Conservation (phyloP, 64 coral and sea anemone genomes). For the Astreopora myriophthalma region DNA sequence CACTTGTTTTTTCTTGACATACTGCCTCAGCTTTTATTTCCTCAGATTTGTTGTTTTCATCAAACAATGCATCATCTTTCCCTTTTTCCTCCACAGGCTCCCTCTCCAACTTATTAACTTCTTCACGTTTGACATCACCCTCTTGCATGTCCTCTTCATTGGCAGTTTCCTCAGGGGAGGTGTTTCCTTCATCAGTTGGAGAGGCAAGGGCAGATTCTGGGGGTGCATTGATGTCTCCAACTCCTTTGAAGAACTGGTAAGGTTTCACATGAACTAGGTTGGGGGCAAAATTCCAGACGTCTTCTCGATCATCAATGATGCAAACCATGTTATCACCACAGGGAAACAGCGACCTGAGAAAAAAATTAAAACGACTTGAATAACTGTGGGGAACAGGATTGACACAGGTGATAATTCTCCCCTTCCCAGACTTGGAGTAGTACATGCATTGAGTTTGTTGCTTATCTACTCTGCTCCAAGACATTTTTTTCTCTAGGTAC, state of each 20-base stretch:
- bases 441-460: no score
- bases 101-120: background rate
- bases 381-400: no score
- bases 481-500: no score
- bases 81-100: background rate
- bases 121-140: slow-evolving; percentile 28
- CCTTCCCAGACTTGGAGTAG: no score
- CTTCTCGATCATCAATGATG: slow-evolving; percentile 97
- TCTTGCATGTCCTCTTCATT: background rate
- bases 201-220: background rate
- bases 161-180: background rate
- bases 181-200: slow-evolving; percentile 22
- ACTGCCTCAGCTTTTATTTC: background rate
- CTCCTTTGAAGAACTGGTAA: slow-evolving; percentile 95
- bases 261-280: slow-evolving; percentile 94
- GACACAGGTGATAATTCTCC: no score
- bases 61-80: background rate
- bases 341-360: slow-evolving; percentile 82
- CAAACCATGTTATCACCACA: slow-evolving; percentile 99
- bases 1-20: background rate
- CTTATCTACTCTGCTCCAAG: no score
- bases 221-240: slow-evolving; percentile 98
- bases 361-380: background rate
- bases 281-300: slow-evolving; percentile 95
- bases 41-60: background rate